phyloP scores from a whole-genome alignment of 1,140 invertebrate species.

The Atta cephalotes region DNA sequence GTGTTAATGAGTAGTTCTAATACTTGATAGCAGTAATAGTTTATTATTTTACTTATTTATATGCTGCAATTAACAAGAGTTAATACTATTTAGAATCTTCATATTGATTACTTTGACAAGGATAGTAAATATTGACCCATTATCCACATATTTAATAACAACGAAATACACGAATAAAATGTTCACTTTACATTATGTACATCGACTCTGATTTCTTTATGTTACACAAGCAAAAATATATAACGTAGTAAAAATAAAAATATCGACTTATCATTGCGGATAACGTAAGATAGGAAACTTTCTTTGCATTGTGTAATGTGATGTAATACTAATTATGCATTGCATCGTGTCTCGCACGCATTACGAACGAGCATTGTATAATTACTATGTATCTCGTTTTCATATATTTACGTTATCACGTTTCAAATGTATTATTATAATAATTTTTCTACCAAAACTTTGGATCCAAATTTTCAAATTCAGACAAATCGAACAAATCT shows the following conservation, averaged over 20 bases:
- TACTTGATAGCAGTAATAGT: constrained; percentile 8
- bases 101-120: neutral
- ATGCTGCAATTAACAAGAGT: constrained; percentile 29
- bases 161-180: constrained; percentile 11
- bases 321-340: neutral
- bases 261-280: neutral
- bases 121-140: neutral
- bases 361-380: neutral
- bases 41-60: neutral
- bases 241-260: constrained; percentile 10
- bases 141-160: neutral
- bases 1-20: constrained; percentile 20
- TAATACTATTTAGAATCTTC: neutral
- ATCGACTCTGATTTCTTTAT: constrained; percentile 5
- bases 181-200: neutral
- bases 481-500: too few relatives aligned
- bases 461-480: neutral
- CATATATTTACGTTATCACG: neutral
- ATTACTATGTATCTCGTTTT: constrained; percentile 1
- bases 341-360: neutral
- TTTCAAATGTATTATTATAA: neutral
- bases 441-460: neutral
- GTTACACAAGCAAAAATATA: neutral
- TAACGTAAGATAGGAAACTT: neutral
- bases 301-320: neutral